phyloP scores from a whole-genome alignment of 2,113 vertebrate genomes.

The Peromyscus maniculatus region DNA sequence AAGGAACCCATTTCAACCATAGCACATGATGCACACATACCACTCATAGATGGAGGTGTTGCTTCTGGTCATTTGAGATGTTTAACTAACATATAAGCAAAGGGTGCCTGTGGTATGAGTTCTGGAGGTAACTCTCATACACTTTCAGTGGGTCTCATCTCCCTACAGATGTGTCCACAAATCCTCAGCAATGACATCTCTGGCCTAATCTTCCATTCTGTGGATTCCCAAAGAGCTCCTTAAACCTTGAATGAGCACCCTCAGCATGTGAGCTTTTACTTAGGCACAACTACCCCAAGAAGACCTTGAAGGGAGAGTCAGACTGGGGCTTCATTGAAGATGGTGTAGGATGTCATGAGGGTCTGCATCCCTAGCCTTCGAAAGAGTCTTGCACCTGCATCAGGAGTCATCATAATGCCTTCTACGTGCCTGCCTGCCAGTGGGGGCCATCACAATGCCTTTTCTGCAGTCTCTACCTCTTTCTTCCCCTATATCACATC shows the following conservation, averaged over 20 bases:
- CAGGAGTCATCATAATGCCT: background rate
- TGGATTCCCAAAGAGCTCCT: background rate
- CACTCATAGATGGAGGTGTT: background rate
- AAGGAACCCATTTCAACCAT: background rate
- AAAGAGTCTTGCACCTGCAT: background rate
- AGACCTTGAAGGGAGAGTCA: background rate
- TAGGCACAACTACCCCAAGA: background rate
- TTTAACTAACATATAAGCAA: background rate
- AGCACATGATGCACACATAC: fast-evolving
- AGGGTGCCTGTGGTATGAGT: background rate
- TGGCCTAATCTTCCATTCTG: background rate
- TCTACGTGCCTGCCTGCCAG: background rate
- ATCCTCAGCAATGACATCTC: background rate
- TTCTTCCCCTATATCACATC: too few relatives aligned
- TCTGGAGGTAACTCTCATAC: background rate
- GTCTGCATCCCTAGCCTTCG: background rate
- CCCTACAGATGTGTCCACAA: background rate
- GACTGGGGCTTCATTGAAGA: too few relatives aligned
- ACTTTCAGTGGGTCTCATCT: background rate
- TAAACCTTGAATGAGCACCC: background rate
- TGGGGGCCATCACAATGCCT: background rate
- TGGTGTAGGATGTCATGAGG: background rate
- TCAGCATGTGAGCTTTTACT: background rate
- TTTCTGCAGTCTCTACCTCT: background rate
- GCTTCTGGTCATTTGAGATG: background rate